These are phyloP conservation scores for Cephalophus harveyi DNA, from an alignment of 2,113 vertebrate species.

Conservation along the genomic window DNA sequence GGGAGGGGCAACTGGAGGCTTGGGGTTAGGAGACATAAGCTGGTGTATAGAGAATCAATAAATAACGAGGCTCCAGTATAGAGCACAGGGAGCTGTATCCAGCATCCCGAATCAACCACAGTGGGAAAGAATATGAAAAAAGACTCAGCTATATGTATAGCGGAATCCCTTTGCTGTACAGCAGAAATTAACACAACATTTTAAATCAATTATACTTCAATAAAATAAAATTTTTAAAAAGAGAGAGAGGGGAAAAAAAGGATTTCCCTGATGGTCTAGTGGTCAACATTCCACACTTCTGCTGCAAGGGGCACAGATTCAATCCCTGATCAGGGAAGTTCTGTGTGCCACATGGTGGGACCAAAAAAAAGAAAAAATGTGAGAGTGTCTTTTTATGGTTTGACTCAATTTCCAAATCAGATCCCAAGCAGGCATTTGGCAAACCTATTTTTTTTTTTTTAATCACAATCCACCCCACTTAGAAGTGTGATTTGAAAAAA, in stretches of 20 bases:
- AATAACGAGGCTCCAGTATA: not conserved
- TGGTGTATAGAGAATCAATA: not conserved
- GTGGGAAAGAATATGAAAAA: not conserved
- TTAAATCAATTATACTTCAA: not conserved
- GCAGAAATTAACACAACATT: not conserved
- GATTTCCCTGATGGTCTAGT: not conserved
- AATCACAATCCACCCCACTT: not conserved
- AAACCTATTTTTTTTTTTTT: not conserved
- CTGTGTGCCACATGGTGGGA: not conserved
- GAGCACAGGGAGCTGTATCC: not conserved
- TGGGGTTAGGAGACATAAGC: not conserved
- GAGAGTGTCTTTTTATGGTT: not conserved
- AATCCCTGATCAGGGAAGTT: not conserved
- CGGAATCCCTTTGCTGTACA: not conserved
- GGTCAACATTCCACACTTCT: not conserved
- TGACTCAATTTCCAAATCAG: not conserved
- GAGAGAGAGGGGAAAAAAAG: not conserved
- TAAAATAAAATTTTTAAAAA: not conserved
- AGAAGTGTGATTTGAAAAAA: not conserved
- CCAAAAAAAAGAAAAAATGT: not conserved
- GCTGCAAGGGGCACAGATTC: not conserved
- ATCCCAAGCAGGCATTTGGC: not conserved
- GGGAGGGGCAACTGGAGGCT: not conserved
- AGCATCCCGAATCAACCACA: not conserved
- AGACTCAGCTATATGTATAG: not conserved